phyloP scores from a whole-genome alignment of 2,888 invertebrate genomes.

The Pristionchus entomophagus region DNA sequence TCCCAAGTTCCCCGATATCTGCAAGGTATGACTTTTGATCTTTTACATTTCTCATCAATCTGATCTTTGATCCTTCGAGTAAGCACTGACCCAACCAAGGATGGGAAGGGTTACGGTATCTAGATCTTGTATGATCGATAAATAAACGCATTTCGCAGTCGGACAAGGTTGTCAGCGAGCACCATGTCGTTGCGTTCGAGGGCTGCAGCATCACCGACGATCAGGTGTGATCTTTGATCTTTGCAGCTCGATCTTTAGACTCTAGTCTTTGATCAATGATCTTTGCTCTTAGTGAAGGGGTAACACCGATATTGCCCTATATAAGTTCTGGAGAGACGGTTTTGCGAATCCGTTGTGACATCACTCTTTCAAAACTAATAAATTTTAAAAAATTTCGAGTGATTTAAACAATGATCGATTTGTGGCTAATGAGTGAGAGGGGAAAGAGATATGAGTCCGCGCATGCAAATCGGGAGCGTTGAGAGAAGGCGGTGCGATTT shows the following conservation, averaged over 20 bases:
- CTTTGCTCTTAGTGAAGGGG: too few relatives aligned
- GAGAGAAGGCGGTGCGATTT: too few relatives aligned
- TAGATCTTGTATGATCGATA: not conserved
- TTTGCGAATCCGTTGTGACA: too few relatives aligned
- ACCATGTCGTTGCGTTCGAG: conserved; percentile 29
- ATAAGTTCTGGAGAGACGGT: not conserved
- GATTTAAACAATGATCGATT: too few relatives aligned
- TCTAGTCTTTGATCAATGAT: not conserved
- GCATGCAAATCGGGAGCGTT: too few relatives aligned
- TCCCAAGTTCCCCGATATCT: conserved; percentile 44
- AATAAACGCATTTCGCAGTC: not conserved
- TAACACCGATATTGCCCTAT: too few relatives aligned
- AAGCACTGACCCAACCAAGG: too few relatives aligned
- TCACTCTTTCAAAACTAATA: too few relatives aligned
- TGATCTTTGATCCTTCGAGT: not conserved
- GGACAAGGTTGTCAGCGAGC: conserved; percentile 34
- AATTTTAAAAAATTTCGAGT: too few relatives aligned
- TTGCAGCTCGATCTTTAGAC: too few relatives aligned
- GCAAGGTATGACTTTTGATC: conserved; percentile 31
- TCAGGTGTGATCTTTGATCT: conserved; percentile 11
- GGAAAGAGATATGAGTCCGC: too few relatives aligned
- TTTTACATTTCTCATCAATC: not conserved
- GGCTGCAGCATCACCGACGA: conserved; percentile 36
- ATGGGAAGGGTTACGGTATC: not conserved
- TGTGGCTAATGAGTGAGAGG: too few relatives aligned